phyloP scores from a whole-genome alignment of 2,888 invertebrate species.

The Rhagonycha fulva region DNA sequence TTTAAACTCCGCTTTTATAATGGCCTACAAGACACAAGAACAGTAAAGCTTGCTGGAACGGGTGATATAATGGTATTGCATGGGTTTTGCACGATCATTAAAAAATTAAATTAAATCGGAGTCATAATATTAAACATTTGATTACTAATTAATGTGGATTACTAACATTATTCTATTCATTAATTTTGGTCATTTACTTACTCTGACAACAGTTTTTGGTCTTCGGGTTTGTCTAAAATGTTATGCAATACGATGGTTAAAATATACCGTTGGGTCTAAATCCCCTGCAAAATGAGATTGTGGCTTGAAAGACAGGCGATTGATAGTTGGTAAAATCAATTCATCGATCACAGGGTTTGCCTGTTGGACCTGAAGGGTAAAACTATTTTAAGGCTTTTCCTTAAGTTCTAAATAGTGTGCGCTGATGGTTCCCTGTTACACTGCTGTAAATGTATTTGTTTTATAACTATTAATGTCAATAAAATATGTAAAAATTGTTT shows the following conservation, averaged over 20 bases:
- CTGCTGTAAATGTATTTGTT: constrained; percentile 33
- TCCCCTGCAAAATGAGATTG: constrained; percentile 59
- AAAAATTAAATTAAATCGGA: background rate
- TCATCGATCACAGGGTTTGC: constrained; percentile 39
- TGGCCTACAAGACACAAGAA: constrained; percentile 2
- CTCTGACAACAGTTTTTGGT: background rate
- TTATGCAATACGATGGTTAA: constrained; percentile 23
- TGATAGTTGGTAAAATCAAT: constrained; percentile 38
- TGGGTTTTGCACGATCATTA: background rate
- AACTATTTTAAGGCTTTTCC: constrained; percentile 1
- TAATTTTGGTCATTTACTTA: background rate
- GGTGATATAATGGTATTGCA: constrained; percentile 52
- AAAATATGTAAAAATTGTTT: constrained; percentile 26
- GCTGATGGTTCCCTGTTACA: constrained; percentile 35
- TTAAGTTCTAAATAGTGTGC: constrained; percentile 5
- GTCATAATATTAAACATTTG: background rate
- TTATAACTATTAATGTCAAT: constrained; percentile 32
- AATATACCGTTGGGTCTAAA: constrained; percentile 60
- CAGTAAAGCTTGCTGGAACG: constrained; percentile 38
- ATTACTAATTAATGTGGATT: background rate
- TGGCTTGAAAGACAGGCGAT: constrained; percentile 53
- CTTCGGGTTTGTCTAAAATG: background rate
- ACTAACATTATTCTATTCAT: background rate
- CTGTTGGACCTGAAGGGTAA: constrained; percentile 38
- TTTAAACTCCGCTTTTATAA: background rate